phyloP scores from a whole-genome alignment of 2,113 vertebrate genomes.

The Rhabdomys dilectus region DNA sequence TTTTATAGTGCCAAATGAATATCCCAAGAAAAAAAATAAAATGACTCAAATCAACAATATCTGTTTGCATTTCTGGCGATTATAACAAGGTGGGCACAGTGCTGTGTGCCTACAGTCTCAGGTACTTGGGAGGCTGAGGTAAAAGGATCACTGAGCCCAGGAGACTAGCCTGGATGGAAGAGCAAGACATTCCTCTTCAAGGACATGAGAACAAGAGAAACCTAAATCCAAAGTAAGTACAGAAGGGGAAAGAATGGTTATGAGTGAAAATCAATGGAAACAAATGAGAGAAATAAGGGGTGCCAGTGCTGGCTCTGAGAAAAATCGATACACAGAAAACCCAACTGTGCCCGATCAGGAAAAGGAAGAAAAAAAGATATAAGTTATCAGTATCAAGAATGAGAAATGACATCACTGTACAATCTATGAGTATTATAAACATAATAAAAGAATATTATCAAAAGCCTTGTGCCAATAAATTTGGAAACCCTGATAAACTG shows the following conservation, averaged over 20 bases:
- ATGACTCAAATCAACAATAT: constrained; percentile 20
- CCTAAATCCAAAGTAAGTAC: constrained; percentile 36
- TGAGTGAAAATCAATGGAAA: neutral
- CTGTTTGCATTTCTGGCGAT: neutral
- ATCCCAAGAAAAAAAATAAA: neutral
- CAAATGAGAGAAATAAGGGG: constrained; percentile 27
- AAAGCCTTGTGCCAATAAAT: constrained; percentile 35
- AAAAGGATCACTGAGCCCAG: neutral
- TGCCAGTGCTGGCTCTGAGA: neutral
- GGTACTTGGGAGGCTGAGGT: neutral
- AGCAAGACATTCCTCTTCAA: neutral
- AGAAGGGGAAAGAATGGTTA: neutral
- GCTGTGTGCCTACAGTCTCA: no score
- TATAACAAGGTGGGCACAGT: neutral
- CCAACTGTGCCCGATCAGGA: neutral
- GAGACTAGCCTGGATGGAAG: neutral
- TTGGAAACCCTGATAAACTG: neutral
- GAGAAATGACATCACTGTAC: neutral
- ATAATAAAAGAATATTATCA: constrained; percentile 3
- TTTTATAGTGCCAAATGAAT: constrained; percentile 17
- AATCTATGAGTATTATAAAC: neutral
- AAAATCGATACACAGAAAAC: constrained; percentile 36
- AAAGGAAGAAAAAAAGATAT: neutral
- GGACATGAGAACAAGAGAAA: constrained; percentile 27
- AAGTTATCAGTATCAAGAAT: neutral